Conservation (phyloP, 2,888 invertebrate genomes). For the Pemphredon lugubris region DNA sequence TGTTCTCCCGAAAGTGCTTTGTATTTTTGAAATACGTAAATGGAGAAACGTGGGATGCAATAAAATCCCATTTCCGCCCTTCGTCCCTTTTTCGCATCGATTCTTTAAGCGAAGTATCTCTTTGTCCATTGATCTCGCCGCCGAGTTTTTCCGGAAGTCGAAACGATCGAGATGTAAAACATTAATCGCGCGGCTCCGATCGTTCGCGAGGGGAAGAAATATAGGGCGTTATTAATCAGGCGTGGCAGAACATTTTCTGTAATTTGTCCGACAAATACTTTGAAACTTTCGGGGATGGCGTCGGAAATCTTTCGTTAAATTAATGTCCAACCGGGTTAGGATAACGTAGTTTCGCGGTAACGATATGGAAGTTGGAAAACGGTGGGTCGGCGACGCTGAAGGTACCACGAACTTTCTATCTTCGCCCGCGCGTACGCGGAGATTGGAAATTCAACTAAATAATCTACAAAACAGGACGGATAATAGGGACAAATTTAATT, state of each 20-base stretch:
- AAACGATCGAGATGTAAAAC: too few relatives aligned
- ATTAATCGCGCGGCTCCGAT: too few relatives aligned
- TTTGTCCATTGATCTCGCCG: too few relatives aligned
- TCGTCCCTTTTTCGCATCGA: neutral
- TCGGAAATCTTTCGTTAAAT: conserved; percentile 22
- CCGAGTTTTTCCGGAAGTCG: too few relatives aligned
- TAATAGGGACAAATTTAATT: conserved; percentile 47
- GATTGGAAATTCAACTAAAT: conserved; percentile 26
- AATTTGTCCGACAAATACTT: neutral
- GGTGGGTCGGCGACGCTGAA: too few relatives aligned
- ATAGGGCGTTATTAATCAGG: neutral
- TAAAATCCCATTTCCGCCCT: neutral
- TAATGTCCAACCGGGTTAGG: conserved; percentile 35
- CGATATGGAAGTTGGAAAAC: conserved; percentile 34
- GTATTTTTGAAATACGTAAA: neutral
- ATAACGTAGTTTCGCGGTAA: conserved; percentile 36
- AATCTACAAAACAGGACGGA: conserved; percentile 25
- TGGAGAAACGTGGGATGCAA: conserved; percentile 1
- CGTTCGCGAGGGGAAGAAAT: too few relatives aligned
- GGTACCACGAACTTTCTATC: conserved; percentile 34
- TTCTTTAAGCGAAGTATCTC: conserved; percentile 7
- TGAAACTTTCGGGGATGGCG: neutral
- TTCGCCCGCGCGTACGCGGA: conserved; percentile 12
- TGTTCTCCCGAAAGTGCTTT: neutral
- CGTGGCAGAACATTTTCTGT: neutral